A percentile compares a stretch with the other conserved stretches of the same genome.
These are phyloP conservation scores for Myzus persicae DNA, from an alignment of 1,140 invertebrate genomes.

Conservation along the genomic window DNA sequence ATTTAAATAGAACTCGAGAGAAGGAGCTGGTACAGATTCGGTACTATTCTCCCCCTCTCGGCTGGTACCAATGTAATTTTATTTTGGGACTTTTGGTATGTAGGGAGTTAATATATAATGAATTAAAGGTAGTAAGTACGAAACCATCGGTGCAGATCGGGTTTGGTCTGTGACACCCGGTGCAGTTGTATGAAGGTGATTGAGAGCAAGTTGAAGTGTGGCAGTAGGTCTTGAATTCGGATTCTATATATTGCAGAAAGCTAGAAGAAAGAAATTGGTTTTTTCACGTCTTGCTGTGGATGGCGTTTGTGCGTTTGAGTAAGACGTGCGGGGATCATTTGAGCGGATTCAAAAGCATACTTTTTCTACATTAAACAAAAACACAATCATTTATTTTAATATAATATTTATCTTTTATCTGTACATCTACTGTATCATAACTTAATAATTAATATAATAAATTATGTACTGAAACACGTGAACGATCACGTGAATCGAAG, in stretches of 20 bases:
- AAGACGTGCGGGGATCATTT: neutral
- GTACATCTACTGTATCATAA: too few relatives aligned
- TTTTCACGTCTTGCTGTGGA: neutral
- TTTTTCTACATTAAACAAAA: neutral
- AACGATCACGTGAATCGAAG: too few relatives aligned
- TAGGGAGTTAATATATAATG: neutral
- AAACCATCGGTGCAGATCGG: neutral
- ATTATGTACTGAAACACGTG: too few relatives aligned
- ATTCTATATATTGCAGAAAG: neutral
- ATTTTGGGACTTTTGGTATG: neutral
- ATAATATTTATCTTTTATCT: too few relatives aligned
- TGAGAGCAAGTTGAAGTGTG: neutral
- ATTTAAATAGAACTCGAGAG: neutral
- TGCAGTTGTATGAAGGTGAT: neutral
- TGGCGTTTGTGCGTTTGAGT: neutral
- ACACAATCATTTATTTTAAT: neutral
- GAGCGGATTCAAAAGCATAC: rapidly evolving
- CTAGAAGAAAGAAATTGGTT: neutral
- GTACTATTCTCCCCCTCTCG: too few relatives aligned
- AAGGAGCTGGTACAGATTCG: neutral
- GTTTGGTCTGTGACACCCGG: neutral
- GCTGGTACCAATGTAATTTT: neutral
- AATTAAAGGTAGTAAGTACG: neutral
- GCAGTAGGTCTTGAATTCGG: neutral
- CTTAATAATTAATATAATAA: too few relatives aligned